phyloP scores from a whole-genome alignment of 2,113 vertebrate species.

The Corythornis vintsioides region DNA sequence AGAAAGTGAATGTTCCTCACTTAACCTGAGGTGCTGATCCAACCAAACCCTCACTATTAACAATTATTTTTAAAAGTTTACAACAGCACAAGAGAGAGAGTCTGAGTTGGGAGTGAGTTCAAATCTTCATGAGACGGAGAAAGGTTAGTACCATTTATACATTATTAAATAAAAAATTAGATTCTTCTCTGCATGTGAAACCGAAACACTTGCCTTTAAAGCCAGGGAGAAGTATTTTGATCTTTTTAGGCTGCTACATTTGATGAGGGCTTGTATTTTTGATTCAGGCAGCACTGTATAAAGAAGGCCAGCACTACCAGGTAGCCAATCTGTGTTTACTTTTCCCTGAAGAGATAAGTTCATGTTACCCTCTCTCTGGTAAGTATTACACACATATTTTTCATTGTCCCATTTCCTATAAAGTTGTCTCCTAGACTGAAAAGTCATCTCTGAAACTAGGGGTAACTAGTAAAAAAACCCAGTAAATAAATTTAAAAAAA shows the following conservation, averaged over 20 bases:
- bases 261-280: not conserved
- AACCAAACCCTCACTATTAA: not conserved
- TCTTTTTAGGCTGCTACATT: not conserved
- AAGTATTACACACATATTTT: not conserved
- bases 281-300: not conserved
- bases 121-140: constrained; percentile 15
- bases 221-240: not conserved
- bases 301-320: not conserved
- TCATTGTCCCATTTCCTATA: not conserved
- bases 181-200: not conserved
- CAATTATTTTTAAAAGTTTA: constrained; percentile 29
- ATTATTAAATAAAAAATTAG: not conserved
- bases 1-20: not conserved
- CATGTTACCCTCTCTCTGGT: not conserved
- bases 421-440: not conserved
- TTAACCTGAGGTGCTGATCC: not conserved
- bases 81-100: not conserved
- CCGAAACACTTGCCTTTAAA: not conserved
- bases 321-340: not conserved
- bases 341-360: not conserved
- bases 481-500: no score
- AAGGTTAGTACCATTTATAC: constrained; percentile 21
- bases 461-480: not conserved
- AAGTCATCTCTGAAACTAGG: not conserved
- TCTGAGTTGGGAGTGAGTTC: not conserved